Evolutionary conservation across 2,888 invertebrate genomes (phyloP).

Genomic region (Plagodis pulveraria): DNA sequence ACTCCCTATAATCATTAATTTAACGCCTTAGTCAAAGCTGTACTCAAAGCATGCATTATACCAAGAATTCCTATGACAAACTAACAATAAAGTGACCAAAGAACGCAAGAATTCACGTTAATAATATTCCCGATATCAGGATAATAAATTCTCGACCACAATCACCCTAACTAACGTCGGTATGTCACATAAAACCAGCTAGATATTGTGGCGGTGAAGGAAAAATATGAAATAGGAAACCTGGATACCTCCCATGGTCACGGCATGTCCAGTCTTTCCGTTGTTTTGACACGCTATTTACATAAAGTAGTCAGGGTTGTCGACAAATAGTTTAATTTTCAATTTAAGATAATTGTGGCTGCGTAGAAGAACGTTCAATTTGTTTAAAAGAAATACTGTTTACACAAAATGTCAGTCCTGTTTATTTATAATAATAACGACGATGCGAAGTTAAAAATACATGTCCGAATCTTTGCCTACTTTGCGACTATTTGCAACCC

Average conservation of each 20-base stretch:
- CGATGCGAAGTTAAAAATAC: too few relatives aligned
- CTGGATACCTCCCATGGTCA: constrained; percentile 36
- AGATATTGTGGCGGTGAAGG: constrained; percentile 24
- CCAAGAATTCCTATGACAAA: constrained; percentile 5
- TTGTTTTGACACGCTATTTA: constrained; percentile 28
- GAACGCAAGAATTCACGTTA: constrained; percentile 18
- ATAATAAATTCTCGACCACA: constrained; percentile 26
- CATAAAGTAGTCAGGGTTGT: constrained; percentile 22
- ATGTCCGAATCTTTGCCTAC: too few relatives aligned
- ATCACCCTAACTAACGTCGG: constrained; percentile 27
- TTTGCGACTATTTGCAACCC: too few relatives aligned
- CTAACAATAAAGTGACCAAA: constrained; percentile 8
- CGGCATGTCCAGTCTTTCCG: constrained; percentile 28
- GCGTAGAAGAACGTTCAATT: too few relatives aligned
- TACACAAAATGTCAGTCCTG: too few relatives aligned
- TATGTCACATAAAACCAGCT: constrained; percentile 31
- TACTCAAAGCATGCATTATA: not conserved
- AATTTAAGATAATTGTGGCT: too few relatives aligned
- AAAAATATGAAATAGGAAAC: constrained; percentile 33
- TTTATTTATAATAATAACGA: too few relatives aligned
- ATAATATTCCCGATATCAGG: constrained; percentile 22
- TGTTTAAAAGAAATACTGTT: too few relatives aligned
- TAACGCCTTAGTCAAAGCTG: not conserved
- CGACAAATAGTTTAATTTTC: not conserved
- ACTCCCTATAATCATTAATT: not conserved